Conservation (phyloP, 35 echinoderm and acorn worm species). For the Ptychodera flava region DNA sequence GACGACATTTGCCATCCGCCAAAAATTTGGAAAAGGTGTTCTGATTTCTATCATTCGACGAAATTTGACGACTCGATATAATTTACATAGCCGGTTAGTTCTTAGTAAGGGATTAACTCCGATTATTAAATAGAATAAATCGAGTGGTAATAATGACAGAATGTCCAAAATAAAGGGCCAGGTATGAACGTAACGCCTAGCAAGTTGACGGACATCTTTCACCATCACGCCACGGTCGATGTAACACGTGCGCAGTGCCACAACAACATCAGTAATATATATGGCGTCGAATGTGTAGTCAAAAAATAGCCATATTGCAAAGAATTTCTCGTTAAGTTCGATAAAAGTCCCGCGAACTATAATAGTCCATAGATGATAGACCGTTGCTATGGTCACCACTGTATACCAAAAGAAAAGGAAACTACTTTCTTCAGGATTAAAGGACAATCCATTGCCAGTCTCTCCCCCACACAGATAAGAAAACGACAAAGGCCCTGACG, state of each 20-base stretch:
- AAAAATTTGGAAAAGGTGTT: not conserved
- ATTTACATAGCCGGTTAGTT: not conserved
- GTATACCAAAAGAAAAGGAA: not conserved
- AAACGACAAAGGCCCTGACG: not conserved
- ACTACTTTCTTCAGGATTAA: not conserved
- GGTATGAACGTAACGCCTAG: not conserved
- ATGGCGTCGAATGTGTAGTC: not conserved
- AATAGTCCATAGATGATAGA: not conserved
- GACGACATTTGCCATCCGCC: not conserved
- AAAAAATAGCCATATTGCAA: not conserved
- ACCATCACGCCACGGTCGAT: not conserved
- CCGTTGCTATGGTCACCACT: not conserved
- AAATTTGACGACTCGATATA: not conserved
- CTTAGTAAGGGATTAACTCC: not conserved
- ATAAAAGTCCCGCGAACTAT: not conserved
- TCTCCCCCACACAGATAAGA: not conserved
- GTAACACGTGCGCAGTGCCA: not conserved
- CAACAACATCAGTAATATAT: not conserved
- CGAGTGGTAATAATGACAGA: not conserved
- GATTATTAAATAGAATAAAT: not conserved
- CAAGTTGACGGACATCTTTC: not conserved
- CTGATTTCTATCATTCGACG: not conserved
- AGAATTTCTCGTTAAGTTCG: not conserved
- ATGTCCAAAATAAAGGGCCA: not conserved
- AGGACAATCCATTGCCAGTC: not conserved